Conservation (phyloP, 1,140 invertebrate species). For the Mylabris phalerata region DNA sequence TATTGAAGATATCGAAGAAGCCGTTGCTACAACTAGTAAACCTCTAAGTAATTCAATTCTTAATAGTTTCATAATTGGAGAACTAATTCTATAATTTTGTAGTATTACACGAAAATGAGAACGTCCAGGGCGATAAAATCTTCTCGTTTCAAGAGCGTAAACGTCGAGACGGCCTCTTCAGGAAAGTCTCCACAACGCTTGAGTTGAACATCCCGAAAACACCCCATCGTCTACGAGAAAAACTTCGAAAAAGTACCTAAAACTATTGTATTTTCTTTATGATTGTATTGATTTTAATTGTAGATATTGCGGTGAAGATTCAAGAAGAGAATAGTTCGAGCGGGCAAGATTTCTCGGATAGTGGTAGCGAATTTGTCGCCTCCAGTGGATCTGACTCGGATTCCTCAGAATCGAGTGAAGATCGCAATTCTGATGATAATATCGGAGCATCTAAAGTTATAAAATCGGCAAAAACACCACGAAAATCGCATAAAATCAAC, state of each 20-base stretch:
- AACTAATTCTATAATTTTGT: not conserved
- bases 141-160: constrained; percentile 30
- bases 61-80: no score
- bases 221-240: constrained; percentile 9
- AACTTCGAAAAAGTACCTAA: no score
- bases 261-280: no score
- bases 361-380: constrained; percentile 26
- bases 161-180: constrained; percentile 15
- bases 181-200: constrained; percentile 16
- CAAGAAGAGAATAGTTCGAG: constrained; percentile 6
- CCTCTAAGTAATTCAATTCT: no score
- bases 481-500: not conserved
- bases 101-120: constrained; percentile 27
- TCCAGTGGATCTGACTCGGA: constrained; percentile 16
- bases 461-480: not conserved
- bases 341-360: constrained; percentile 24
- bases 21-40: no score
- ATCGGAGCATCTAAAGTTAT: not conserved
- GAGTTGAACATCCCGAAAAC: constrained; percentile 16
- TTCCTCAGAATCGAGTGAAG: constrained; percentile 9
- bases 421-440: constrained; percentile 16
- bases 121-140: constrained; percentile 25
- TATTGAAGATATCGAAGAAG: no score
- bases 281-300: not conserved
- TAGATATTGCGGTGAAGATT: constrained; percentile 1